Conservation (phyloP, 2,113 vertebrate genomes). For the Riparia riparia region DNA sequence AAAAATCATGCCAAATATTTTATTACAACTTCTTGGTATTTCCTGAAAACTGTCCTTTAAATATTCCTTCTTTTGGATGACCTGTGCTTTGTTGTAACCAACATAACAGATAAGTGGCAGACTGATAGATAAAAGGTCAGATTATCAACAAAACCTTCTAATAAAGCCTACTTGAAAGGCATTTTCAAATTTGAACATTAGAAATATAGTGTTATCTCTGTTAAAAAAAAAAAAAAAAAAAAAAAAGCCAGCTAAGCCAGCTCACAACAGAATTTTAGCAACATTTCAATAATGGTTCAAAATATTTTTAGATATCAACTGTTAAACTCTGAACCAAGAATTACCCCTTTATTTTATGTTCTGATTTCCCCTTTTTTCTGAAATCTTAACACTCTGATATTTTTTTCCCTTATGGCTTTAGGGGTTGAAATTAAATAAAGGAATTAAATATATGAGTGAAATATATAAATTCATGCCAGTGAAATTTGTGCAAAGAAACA, state of each 20-base stretch:
- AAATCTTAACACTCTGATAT: background rate
- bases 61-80: background rate
- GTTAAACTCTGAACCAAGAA: background rate
- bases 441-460: rapidly evolving
- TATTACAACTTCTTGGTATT: background rate
- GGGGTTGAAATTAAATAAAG: background rate
- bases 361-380: background rate
- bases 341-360: background rate
- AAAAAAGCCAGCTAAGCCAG: too few relatives aligned
- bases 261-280: background rate
- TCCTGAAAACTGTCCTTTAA: background rate
- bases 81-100: background rate
- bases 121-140: background rate
- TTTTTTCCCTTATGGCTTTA: background rate
- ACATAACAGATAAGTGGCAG: background rate
- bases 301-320: background rate
- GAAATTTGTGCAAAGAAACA: background rate
- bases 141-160: background rate
- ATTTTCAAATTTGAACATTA: background rate
- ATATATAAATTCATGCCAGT: rapidly evolving
- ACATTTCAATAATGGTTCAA: background rate
- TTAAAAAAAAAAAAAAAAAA: too few relatives aligned
- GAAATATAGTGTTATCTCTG: background rate
- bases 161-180: background rate
- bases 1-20: background rate